phyloP scores from a whole-genome alignment of 2,888 invertebrate species.

The Xanthorhoe spadicearia region DNA sequence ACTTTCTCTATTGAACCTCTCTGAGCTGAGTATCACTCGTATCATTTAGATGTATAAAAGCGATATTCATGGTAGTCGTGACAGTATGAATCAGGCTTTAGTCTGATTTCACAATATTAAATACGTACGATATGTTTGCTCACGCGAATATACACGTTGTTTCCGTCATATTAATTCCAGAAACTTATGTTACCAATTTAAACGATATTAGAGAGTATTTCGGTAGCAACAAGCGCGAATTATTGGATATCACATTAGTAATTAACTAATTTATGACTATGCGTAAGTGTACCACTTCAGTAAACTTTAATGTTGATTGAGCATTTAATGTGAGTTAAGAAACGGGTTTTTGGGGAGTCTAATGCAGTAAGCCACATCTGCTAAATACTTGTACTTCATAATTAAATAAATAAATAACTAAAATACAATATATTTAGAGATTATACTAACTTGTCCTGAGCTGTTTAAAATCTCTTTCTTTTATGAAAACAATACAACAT shows the following conservation, averaged over 20 bases:
- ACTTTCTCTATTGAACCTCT: too few species aligned
- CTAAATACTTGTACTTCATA: too few species aligned
- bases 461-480: too few species aligned
- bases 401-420: too few species aligned
- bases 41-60: not conserved
- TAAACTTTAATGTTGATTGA: slow-evolving; percentile 3
- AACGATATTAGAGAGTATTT: slow-evolving; percentile 31
- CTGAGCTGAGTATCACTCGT: too few species aligned
- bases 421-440: too few species aligned
- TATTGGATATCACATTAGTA: slow-evolving; percentile 24
- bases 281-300: not conserved
- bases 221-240: slow-evolving; percentile 31
- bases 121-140: slow-evolving; percentile 33
- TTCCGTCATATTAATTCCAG: slow-evolving; percentile 32
- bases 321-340: not conserved
- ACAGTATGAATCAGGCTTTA: slow-evolving; percentile 21
- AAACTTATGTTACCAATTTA: slow-evolving; percentile 38
- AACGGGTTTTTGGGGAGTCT: too few species aligned
- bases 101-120: slow-evolving; percentile 32
- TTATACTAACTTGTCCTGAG: too few species aligned
- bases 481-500: not conserved
- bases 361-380: too few species aligned
- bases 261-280: slow-evolving; percentile 37
- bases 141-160: slow-evolving; percentile 29
- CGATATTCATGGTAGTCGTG: not conserved